Evolutionary conservation across 2,888 invertebrate species (phyloP).

Genomic region (Idaea biselata): DNA sequence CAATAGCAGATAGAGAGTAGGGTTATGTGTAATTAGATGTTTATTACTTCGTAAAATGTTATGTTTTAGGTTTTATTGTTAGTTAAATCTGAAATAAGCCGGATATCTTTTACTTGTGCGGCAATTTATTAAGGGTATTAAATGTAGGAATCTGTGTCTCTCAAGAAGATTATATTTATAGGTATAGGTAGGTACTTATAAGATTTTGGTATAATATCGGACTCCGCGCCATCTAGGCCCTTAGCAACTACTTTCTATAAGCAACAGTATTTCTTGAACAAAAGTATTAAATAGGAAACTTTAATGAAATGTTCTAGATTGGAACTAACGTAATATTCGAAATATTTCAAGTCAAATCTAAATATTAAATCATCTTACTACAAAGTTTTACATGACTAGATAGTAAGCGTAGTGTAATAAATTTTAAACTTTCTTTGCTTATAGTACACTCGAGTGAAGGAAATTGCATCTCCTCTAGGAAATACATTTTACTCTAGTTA

Average conservation of each 20-base stretch:
- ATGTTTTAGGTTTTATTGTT: background rate
- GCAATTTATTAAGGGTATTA: too few species aligned
- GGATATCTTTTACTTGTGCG: background rate
- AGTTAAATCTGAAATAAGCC: background rate
- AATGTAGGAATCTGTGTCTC: too few species aligned
- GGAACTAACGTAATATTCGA: background rate
- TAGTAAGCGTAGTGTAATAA: background rate
- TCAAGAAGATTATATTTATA: too few species aligned
- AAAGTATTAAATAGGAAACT: background rate
- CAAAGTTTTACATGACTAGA: background rate
- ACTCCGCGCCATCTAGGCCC: too few species aligned
- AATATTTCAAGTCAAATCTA: background rate
- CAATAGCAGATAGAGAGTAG: background rate
- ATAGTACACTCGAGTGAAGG: background rate
- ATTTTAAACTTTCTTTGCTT: constrained; percentile 2
- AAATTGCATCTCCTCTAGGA: background rate
- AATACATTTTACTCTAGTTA: background rate
- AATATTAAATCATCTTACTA: background rate
- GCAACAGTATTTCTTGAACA: background rate
- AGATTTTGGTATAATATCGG: too few species aligned
- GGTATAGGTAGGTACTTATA: too few species aligned
- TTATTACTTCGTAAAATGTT: background rate
- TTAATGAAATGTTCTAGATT: background rate
- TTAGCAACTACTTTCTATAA: too few species aligned
- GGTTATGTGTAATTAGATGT: background rate